Percentiles rank a stretch among this genome's conserved stretches.
Evolutionary conservation across 92 coral and sea anemone genomes (phyloP).

Genomic region (Meandrina meandrites): DNA sequence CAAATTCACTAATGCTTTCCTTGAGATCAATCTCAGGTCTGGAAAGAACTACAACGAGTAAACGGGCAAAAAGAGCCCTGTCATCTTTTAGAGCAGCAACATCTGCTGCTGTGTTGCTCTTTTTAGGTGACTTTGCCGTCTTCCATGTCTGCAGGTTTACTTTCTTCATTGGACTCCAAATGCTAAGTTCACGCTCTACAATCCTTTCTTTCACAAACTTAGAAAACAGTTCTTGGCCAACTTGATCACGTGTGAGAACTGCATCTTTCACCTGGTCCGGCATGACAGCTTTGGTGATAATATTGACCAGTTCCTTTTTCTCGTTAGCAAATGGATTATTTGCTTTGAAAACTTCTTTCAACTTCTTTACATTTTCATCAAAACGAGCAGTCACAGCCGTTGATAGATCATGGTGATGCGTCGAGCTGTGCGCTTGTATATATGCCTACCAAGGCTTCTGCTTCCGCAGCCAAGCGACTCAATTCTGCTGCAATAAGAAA

Average conservation of each 20-base stretch:
- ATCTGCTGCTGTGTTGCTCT: slow-evolving; percentile 1
- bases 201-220: slow-evolving; percentile 48
- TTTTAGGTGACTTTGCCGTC: slow-evolving; percentile 15
- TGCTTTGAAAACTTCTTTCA: slow-evolving; percentile 43
- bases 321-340: slow-evolving; percentile 43
- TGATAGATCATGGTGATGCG: too few relatives aligned
- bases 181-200: slow-evolving; percentile 15
- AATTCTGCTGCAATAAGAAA: slow-evolving; percentile 41
- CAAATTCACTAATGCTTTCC: slow-evolving; percentile 52
- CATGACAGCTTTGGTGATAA: slow-evolving; percentile 64
- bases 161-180: slow-evolving; percentile 56
- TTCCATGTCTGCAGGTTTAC: slow-evolving; percentile 51
- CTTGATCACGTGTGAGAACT: slow-evolving; percentile 35
- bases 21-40: slow-evolving; percentile 56
- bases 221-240: slow-evolving; percentile 46
- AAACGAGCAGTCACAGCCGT: too few relatives aligned
- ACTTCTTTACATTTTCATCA: too few relatives aligned
- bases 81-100: slow-evolving; percentile 45
- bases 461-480: slow-evolving; percentile 43
- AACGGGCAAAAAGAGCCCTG: slow-evolving; percentile 63
- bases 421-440: too few relatives aligned
- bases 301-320: slow-evolving; percentile 43
- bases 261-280: slow-evolving; percentile 27
- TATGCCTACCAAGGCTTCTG: slow-evolving; percentile 52
- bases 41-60: slow-evolving; percentile 60